Percentiles rank a stretch among this genome's conserved stretches.
Conservation (phyloP, 2,113 vertebrate species). For the Athene noctua region DNA sequence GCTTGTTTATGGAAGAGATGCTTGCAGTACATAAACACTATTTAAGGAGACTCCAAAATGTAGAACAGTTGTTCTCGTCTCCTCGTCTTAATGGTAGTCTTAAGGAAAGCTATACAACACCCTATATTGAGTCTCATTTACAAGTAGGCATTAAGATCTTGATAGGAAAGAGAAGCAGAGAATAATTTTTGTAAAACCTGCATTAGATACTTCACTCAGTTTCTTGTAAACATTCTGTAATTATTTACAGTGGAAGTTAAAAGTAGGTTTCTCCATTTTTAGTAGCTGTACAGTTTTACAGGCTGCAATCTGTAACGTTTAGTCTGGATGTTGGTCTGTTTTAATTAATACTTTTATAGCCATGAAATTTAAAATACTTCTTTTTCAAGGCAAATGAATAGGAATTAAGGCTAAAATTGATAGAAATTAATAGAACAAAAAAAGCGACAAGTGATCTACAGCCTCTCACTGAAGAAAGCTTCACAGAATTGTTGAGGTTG, state of each 20-base stretch:
- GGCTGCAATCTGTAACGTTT: background rate
- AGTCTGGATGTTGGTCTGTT: background rate
- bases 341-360: background rate
- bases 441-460: background rate
- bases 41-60: conserved; percentile 61
- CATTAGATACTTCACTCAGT: background rate
- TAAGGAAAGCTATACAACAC: background rate
- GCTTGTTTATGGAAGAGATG: conserved; percentile 62
- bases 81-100: conserved; percentile 45
- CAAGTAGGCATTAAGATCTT: background rate
- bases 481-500: background rate
- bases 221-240: background rate
- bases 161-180: background rate
- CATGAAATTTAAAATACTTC: background rate
- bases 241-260: background rate
- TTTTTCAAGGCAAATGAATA: background rate
- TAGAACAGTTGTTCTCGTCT: conserved; percentile 40
- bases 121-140: background rate
- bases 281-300: background rate
- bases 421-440: background rate
- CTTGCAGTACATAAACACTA: conserved; percentile 63
- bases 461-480: background rate
- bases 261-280: background rate
- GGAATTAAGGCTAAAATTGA: background rate
- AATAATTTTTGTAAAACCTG: background rate